These are phyloP conservation scores for Glareola pratincola DNA, from an alignment of 2,113 vertebrate genomes.

Conservation along the genomic window DNA sequence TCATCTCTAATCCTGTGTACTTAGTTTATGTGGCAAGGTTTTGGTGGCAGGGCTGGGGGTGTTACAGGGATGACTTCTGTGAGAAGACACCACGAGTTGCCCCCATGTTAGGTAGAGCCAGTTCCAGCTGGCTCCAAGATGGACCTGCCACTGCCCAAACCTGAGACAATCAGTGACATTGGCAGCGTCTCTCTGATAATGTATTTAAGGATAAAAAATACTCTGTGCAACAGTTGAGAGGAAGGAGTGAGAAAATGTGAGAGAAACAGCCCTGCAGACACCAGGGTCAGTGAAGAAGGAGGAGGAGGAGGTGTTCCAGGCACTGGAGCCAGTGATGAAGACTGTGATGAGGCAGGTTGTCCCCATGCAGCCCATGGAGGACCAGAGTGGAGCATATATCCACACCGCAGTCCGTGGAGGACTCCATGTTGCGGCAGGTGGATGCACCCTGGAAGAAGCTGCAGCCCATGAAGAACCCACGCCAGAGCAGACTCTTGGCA, in stretches of 20 bases:
- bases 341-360: background rate
- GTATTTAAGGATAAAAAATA: background rate
- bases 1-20: background rate
- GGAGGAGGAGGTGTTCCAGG: background rate
- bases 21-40: background rate
- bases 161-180: background rate
- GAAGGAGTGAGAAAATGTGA: background rate
- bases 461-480: background rate
- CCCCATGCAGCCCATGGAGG: background rate
- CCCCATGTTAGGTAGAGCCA: background rate
- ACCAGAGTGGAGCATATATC: background rate
- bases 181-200: background rate
- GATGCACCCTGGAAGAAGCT: background rate
- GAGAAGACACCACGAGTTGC: background rate
- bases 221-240: no score
- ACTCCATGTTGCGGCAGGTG: background rate
- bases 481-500: background rate
- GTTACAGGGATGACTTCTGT: background rate
- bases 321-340: fast-evolving
- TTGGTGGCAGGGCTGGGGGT: fast-evolving
- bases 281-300: background rate
- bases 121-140: background rate
- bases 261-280: background rate
- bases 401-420: background rate
- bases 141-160: fast-evolving